Conservation (phyloP, 2,113 vertebrate genomes). For the Oreocharis arfaki region DNA sequence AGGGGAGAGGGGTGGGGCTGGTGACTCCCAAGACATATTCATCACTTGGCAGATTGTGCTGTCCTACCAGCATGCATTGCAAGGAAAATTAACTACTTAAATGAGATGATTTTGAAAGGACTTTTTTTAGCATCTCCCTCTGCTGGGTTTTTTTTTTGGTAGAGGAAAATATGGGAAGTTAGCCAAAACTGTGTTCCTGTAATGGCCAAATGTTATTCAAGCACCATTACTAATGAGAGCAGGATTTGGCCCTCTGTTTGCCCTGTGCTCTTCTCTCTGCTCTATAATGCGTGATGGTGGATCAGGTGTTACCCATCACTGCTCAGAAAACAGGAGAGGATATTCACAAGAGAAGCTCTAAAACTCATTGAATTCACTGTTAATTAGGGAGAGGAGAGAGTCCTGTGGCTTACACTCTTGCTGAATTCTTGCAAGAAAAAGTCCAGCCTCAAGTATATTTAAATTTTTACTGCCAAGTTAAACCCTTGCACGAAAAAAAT, state of each 20-base stretch:
- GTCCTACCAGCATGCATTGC: not conserved
- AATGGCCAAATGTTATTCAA: not conserved
- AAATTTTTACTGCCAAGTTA: slow-evolving; percentile 53
- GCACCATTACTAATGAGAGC: not conserved
- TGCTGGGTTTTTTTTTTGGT: not conserved
- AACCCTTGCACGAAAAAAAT: slow-evolving; percentile 10
- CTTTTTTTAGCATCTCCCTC: slow-evolving; percentile 3
- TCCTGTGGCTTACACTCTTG: not conserved
- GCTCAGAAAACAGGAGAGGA: not conserved
- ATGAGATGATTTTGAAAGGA: not conserved
- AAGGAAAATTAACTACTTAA: not conserved
- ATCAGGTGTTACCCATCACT: not conserved
- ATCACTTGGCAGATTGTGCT: not conserved
- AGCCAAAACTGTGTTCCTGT: not conserved
- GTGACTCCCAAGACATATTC: not conserved
- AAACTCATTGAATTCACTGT: not conserved
- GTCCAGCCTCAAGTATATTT: slow-evolving; percentile 8
- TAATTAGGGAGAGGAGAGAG: not conserved
- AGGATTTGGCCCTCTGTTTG: not conserved
- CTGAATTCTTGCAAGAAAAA: slow-evolving; percentile 26
- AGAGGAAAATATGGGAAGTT: not conserved
- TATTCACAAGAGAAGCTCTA: not conserved
- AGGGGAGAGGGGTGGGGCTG: not conserved
- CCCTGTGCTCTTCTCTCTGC: not conserved
- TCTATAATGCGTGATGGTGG: not conserved